A percentile compares a stretch with the other conserved stretches of the same genome.
phyloP scores from a whole-genome alignment of 2,888 invertebrate genomes.

The Peribatodes rhomboidaria region DNA sequence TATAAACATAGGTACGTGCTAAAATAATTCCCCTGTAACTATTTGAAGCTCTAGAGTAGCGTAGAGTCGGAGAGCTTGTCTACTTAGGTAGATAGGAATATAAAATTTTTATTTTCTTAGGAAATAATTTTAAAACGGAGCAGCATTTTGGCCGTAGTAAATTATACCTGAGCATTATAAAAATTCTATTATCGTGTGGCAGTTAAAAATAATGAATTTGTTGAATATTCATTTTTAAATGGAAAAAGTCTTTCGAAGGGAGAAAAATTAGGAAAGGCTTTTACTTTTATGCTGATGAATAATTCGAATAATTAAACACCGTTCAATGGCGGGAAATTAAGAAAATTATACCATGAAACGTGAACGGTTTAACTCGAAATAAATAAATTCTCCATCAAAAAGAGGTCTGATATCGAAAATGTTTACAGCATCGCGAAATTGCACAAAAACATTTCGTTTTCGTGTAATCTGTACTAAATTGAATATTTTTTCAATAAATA shows the following conservation, averaged over 20 bases:
- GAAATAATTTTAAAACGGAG: background rate
- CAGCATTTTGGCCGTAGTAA: background rate
- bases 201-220: slow-evolving; percentile 19
- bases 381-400: slow-evolving; percentile 1
- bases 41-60: too few relatives aligned
- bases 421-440: slow-evolving; percentile 20
- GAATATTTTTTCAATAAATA: slow-evolving; percentile 4
- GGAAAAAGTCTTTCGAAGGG: slow-evolving; percentile 13
- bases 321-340: slow-evolving; percentile 11
- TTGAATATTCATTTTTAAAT: slow-evolving; percentile 30
- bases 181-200: slow-evolving; percentile 14
- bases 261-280: slow-evolving; percentile 25
- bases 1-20: too few relatives aligned
- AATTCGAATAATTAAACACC: slow-evolving; percentile 22
- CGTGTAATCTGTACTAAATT: background rate
- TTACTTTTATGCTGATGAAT: slow-evolving; percentile 26
- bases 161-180: slow-evolving; percentile 17
- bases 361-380: slow-evolving; percentile 6
- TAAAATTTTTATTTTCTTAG: background rate
- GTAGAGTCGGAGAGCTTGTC: too few relatives aligned
- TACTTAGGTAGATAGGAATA: too few relatives aligned
- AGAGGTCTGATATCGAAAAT: background rate
- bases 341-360: background rate
- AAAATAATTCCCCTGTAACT: too few relatives aligned
- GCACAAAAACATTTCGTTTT: slow-evolving; percentile 31